Evolutionary conservation across 2,797 vertebrate genomes (phyloP).

Genomic region (Ataeniobius toweri): DNA sequence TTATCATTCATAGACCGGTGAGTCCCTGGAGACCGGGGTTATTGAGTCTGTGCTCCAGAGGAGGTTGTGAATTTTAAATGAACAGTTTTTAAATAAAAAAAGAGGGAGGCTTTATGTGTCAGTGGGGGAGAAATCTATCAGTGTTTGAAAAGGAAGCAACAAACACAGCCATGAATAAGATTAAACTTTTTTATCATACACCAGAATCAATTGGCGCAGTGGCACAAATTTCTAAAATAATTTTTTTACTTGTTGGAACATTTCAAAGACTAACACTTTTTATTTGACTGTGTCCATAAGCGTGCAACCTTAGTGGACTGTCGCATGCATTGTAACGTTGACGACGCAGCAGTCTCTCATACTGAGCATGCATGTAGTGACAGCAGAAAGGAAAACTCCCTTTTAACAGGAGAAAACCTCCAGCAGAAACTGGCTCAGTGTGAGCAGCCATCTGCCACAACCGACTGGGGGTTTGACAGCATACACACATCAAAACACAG

Average conservation of each 20-base stretch:
- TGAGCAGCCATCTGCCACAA: too few relatives aligned
- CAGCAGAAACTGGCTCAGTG: too few relatives aligned
- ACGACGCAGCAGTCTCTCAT: too few relatives aligned
- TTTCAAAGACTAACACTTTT: not conserved
- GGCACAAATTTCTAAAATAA: not conserved
- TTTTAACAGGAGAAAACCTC: too few relatives aligned
- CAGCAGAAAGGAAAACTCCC: too few relatives aligned
- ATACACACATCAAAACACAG: too few relatives aligned
- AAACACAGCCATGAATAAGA: not conserved
- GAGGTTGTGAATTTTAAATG: slow-evolving; percentile 30
- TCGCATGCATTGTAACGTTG: too few relatives aligned
- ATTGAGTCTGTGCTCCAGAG: slow-evolving; percentile 32
- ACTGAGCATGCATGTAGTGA: too few relatives aligned
- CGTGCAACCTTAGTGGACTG: too few relatives aligned
- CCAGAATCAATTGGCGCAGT: not conserved
- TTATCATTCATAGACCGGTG: slow-evolving; percentile 53
- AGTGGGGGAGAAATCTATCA: not conserved
- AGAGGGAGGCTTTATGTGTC: not conserved
- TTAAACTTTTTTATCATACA: not conserved
- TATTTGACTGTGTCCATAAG: not conserved
- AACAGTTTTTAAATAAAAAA: slow-evolving; percentile 11
- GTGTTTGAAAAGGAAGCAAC: not conserved
- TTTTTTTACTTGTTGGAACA: not conserved
- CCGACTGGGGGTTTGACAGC: too few relatives aligned
- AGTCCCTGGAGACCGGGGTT: slow-evolving; percentile 22